A percentile compares a stretch with the other conserved stretches of the same genome.
Conservation (phyloP, 2,888 invertebrate genomes). For the Cordilura impudica region DNA sequence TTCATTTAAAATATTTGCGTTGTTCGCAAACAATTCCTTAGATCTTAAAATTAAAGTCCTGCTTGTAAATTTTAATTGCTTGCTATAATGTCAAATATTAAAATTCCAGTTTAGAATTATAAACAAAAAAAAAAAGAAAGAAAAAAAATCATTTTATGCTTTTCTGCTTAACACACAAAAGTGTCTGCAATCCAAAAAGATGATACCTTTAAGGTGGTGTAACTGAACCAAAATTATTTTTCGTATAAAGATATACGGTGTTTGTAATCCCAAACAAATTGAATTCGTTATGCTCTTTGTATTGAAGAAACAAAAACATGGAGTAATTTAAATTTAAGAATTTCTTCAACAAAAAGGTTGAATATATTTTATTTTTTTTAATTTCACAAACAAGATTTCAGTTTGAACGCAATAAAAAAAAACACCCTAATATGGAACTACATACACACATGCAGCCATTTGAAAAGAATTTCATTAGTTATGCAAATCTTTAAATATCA, state of each 20-base stretch:
- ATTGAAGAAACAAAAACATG: constrained; percentile 2
- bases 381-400: not conserved
- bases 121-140: constrained; percentile 2
- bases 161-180: constrained; percentile 3
- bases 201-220: constrained; percentile 40
- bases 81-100: constrained; percentile 52
- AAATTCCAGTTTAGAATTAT: constrained; percentile 53
- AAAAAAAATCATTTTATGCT: constrained; percentile 50
- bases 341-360: constrained; percentile 8
- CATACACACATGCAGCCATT: not conserved
- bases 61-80: constrained; percentile 47
- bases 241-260: constrained; percentile 16
- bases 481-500: constrained; percentile 60
- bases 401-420: not conserved
- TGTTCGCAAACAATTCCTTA: not conserved
- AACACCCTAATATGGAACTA: constrained; percentile 29
- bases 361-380: not conserved
- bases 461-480: constrained; percentile 55
- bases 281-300: constrained; percentile 56
- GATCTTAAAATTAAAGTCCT: not conserved
- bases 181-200: not conserved
- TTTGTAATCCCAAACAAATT: constrained; percentile 53
- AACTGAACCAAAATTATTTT: not conserved
- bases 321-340: constrained; percentile 44
- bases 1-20: not conserved